Evolutionary conservation across 2,797 vertebrate genomes (phyloP).

Genomic region (Pangasius larnaudii): DNA sequence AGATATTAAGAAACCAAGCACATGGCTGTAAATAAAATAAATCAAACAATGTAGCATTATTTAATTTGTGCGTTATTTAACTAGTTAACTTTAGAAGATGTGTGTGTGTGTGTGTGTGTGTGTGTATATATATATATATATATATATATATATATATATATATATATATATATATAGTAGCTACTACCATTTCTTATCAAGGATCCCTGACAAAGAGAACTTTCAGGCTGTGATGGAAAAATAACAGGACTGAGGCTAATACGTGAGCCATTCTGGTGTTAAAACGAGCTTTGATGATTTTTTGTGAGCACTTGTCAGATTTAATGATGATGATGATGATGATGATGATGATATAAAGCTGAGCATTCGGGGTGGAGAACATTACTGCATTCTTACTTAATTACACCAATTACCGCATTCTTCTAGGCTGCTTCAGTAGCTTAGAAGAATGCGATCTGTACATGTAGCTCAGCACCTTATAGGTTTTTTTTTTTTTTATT

Average conservation of each 20-base stretch:
- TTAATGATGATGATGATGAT: constrained; percentile 5
- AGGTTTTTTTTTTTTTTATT: background rate
- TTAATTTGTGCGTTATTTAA: no score
- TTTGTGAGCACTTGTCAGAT: background rate
- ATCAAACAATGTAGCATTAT: background rate
- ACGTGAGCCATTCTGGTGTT: background rate
- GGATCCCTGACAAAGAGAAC: background rate
- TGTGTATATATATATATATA: no score
- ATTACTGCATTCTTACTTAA: constrained; percentile 45
- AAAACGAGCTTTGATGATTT: background rate
- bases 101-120: no score
- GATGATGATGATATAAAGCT: constrained; percentile 12
- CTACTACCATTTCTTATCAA: no score
- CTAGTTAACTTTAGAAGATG: no score
- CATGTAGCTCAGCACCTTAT: background rate
- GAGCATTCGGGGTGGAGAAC: constrained; percentile 15
- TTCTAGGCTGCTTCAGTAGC: background rate
- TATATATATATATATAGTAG: no score
- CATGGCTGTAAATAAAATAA: background rate
- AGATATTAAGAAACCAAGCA: background rate
- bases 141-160: no score
- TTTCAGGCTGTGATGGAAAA: background rate
- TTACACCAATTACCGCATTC: constrained; percentile 22
- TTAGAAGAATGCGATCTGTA: background rate
- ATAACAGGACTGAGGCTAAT: background rate